Percentiles rank a stretch among this genome's conserved stretches.
These are phyloP conservation scores for Chelon auratus DNA, from an alignment of 2,797 vertebrate genomes.

Conservation along the genomic window DNA sequence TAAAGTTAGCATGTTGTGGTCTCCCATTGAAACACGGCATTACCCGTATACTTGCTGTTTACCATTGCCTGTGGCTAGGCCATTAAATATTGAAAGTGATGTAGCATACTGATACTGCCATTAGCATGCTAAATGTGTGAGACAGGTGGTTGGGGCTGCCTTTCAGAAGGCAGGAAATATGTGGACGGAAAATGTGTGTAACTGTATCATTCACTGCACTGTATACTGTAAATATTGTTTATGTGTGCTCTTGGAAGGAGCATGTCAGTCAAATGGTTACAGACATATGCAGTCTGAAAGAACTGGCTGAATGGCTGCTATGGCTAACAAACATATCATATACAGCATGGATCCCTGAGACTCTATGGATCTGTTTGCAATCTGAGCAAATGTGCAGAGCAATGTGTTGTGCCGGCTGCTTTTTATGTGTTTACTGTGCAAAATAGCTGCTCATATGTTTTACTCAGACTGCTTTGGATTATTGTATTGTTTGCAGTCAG, in stretches of 20 bases:
- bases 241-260: slow-evolving; percentile 67
- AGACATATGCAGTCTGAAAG: slow-evolving; percentile 65
- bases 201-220: slow-evolving; percentile 61
- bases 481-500: slow-evolving; percentile 41
- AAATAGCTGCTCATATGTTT: slow-evolving; percentile 55
- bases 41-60: slow-evolving; percentile 72
- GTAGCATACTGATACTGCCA: slow-evolving; percentile 75
- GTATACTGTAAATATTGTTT: slow-evolving; percentile 80
- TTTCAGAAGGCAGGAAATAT: slow-evolving; percentile 71
- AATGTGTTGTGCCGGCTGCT: slow-evolving; percentile 71
- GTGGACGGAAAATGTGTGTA: slow-evolving; percentile 69
- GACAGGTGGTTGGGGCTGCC: slow-evolving; percentile 78
- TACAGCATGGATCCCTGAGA: slow-evolving; percentile 61
- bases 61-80: slow-evolving; percentile 74
- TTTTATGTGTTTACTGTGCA: slow-evolving; percentile 69
- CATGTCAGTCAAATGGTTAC: slow-evolving; percentile 64
- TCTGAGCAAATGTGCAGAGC: slow-evolving; percentile 56
- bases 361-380: slow-evolving; percentile 70
- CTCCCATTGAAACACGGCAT: slow-evolving; percentile 69
- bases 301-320: slow-evolving; percentile 64
- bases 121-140: slow-evolving; percentile 79
- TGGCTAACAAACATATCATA: slow-evolving; percentile 67
- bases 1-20: slow-evolving; percentile 81
- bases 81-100: slow-evolving; percentile 80
- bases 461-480: slow-evolving; percentile 50